Conservation (phyloP, 2,797 vertebrate species). For the Halcyon badia region DNA sequence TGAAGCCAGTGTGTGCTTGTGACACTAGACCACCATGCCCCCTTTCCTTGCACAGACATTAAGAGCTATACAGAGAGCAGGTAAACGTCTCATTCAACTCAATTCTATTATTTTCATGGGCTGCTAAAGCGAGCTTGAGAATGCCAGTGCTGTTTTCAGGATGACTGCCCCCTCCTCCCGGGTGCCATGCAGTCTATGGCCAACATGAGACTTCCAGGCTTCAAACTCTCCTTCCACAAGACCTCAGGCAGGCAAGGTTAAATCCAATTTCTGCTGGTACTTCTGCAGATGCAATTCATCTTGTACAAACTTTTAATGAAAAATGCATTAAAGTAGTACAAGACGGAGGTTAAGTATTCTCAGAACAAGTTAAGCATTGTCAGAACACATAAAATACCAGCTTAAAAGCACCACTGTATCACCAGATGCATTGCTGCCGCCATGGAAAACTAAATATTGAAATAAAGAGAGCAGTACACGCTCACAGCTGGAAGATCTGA, state of each 20-base stretch:
- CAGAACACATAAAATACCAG: neutral
- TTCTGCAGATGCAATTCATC: neutral
- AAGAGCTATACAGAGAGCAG: neutral
- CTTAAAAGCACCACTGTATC: neutral
- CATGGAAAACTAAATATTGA: neutral
- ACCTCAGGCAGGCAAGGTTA: neutral
- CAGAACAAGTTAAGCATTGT: neutral
- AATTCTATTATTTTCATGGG: neutral
- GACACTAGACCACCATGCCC: neutral
- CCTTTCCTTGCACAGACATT: fast-evolving
- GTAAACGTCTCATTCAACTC: fast-evolving
- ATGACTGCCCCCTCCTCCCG: fast-evolving
- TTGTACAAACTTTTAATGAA: neutral
- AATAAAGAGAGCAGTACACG: neutral
- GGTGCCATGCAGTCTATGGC: fast-evolving
- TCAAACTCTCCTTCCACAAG: neutral
- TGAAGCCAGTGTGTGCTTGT: fast-evolving
- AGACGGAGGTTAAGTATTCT: neutral
- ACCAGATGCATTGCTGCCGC: neutral
- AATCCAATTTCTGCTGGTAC: fast-evolving
- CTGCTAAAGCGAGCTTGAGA: neutral
- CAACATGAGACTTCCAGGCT: neutral
- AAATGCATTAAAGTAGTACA: neutral
- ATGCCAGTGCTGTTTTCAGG: neutral
- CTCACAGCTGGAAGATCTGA: fast-evolving